phyloP scores from a whole-genome alignment of 2,797 vertebrate species.

The Neosalanx taihuensis region DNA sequence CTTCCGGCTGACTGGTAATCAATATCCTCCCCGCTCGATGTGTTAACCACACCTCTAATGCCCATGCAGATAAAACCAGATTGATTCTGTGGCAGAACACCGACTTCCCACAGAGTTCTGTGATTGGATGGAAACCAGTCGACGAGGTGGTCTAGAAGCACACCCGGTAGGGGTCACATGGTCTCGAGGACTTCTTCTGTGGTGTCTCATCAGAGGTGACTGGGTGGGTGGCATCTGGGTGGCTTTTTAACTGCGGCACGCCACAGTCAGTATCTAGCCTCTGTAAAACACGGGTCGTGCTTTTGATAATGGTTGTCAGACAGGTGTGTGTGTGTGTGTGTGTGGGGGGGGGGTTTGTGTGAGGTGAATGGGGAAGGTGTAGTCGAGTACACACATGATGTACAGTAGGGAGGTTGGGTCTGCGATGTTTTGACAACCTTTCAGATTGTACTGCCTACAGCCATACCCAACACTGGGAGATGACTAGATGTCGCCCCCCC shows the following conservation, averaged over 20 bases:
- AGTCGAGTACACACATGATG: constrained; percentile 11
- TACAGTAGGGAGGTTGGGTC: no score
- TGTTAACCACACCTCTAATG: constrained; percentile 32
- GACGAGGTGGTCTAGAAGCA: constrained; percentile 9
- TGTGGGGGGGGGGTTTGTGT: constrained; percentile 29
- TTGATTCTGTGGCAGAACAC: constrained; percentile 24
- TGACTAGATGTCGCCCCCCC: no score
- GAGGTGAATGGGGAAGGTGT: constrained; percentile 36
- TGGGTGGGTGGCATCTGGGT: no score
- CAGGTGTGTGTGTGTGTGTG: not conserved
- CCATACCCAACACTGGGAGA: no score
- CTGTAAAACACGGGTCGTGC: constrained; percentile 20
- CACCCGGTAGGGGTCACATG: no score
- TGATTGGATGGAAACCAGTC: constrained; percentile 19
- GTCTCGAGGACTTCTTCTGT: not conserved
- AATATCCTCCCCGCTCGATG: constrained; percentile 33
- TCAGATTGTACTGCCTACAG: no score
- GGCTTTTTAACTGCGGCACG: constrained; percentile 58
- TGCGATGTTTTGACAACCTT: no score
- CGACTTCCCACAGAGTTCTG: constrained; percentile 22
- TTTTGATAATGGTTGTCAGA: constrained; percentile 24
- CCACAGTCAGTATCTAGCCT: constrained; percentile 51
- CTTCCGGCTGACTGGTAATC: constrained; percentile 30
- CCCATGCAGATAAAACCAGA: constrained; percentile 14
- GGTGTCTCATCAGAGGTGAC: not conserved